Evolutionary conservation across 2,888 invertebrate species (phyloP), one percentile per base, ranked within the genome.

Genomic region (Ophion ventricosus): DNA sequence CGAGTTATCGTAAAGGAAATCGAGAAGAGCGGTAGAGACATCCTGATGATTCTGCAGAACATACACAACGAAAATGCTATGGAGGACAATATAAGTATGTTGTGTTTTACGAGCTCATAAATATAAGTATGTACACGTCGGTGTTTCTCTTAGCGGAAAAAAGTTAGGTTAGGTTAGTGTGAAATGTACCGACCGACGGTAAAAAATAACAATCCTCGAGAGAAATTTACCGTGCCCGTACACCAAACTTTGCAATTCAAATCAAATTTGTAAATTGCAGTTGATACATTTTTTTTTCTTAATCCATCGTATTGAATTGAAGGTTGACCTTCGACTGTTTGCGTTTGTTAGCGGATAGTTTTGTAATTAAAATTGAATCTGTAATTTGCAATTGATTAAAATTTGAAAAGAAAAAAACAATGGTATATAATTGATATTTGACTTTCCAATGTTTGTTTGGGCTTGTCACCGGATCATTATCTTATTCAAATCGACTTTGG

Each of bases 11-110:
- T 97, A 72, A 96, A 95, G 90, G 96, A 97, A 89, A 95, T 98
- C 66, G 98, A 98, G 88, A 97, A 97, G 89, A 94, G 95, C 84
- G 95, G 96, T 0, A 95, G 98, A 78, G 97, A 97, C 93, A 96
- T 97, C 40, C 94, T 96, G n/a, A 97, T 97, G 29, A 94, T 95
- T 25, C 94, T 98, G 43, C 98, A 98, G 94, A 95, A 96, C 26
- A 97, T 98, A 86, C 98, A 98, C 90, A 96, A 96, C 88, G 94
- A 94, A 74, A 94, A 94, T 87, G 95, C 95, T 86, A 94, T 95
- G 80, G 95, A 95, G 87, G 95, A 96, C 91, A 95, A 97, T 96
- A 89, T 90, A 94, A 95, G 95, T 94, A 92, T 85, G 87, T 40
- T 67, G 35, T 20, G 56, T 1, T 17, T 54, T 64, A 49, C 49